Base-by-base conservation (phyloP, 1,140 invertebrate species). In the Propsilocerus akamusi region DNA sequence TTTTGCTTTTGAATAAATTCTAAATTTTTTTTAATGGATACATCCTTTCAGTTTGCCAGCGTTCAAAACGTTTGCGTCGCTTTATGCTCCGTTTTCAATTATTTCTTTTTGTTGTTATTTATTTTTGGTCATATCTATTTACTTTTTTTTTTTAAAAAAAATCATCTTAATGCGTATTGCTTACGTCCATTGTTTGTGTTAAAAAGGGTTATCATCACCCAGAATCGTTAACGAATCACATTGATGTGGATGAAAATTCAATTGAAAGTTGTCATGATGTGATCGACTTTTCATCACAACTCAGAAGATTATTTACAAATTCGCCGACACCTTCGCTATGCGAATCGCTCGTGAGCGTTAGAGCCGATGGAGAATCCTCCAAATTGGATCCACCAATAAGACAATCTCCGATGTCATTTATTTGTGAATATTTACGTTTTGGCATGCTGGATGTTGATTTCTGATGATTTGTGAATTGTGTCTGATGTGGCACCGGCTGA, bases 341-440 rank as follows among this genome's bases (percentile, higher is more conserved):
- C 17, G 34, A 41, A 17, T 41, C 34, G 11, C 14, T 41, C 8
- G 34, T 41, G 10, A 41, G 34, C 14, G 34, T 20, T 8, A 41
- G 34, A 4, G 34, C 34, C 17, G 34, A 41, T 41, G 26, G 56
- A 55, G 34, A 41, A 41, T 24, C 53, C 53, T 25, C 59, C 58
- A 30, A 26, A 46, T 28, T 28, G 7, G n/a, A 32, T 2, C 58
- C 58, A 48, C 61, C 63, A n/a, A 65, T 63, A 14, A 64, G 51
- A 49, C 63, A 65, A 54, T 65, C 63, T 14, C 59, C 56, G 46
- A 65, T 59, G 32, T 65, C 63, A 28, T 65, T 60, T 14, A 59
- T 57, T 8, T 26, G 25, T 17, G 26, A 30, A 25, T 51, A 14
- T 47, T 25, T n/a, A 6, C 50, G 50, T 28, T 32, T 41, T 17